Conservation (phyloP, 2,888 invertebrate species). For the Hypselothyrea guttata region DNA sequence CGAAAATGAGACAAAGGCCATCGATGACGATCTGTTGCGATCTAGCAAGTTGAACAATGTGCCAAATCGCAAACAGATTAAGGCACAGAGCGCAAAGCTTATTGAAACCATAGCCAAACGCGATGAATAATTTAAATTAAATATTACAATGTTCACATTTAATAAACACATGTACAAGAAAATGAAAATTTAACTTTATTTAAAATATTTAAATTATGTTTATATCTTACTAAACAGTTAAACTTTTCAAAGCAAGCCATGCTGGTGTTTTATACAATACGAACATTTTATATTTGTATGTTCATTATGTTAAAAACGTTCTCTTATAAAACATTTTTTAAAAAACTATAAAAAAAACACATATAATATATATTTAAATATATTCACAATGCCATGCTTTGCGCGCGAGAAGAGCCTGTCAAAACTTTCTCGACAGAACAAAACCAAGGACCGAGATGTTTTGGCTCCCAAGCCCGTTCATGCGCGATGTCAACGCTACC, state of each 20-base stretch:
- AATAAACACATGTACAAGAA: neutral
- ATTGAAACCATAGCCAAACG: slow-evolving; percentile 75
- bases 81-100: slow-evolving; percentile 76
- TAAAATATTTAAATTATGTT: too few relatives aligned
- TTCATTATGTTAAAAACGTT: too few relatives aligned
- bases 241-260: too few relatives aligned
- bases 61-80: slow-evolving; percentile 78
- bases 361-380: neutral
- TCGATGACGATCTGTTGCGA: slow-evolving; percentile 52
- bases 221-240: too few relatives aligned
- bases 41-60: slow-evolving; percentile 59
- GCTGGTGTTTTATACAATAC: too few relatives aligned
- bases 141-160: neutral
- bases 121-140: slow-evolving; percentile 51
- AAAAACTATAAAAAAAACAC: slow-evolving; percentile 4
- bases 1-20: slow-evolving; percentile 3
- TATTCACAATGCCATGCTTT: slow-evolving; percentile 54
- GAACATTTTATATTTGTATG: too few relatives aligned
- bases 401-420: slow-evolving; percentile 49
- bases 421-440: slow-evolving; percentile 24
- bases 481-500: slow-evolving; percentile 71
- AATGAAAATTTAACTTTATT: too few relatives aligned
- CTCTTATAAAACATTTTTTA: neutral
- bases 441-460: slow-evolving; percentile 42
- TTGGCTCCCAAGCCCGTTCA: slow-evolving; percentile 76